phyloP scores from a whole-genome alignment of 2,113 vertebrate species.

The Petrocephalus zakoni region DNA sequence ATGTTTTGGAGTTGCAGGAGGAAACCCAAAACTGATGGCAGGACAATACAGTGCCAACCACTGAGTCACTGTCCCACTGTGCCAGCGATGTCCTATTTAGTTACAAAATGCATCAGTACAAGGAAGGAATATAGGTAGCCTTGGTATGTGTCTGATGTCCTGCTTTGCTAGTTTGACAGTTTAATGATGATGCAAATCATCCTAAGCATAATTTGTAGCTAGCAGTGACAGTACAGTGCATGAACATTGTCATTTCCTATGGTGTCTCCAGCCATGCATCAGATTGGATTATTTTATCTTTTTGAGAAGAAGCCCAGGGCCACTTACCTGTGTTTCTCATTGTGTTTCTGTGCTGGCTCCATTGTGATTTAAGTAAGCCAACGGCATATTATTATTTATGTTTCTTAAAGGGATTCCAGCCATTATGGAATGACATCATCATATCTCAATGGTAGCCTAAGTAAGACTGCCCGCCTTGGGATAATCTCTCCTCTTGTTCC shows the following conservation, averaged over 20 bases:
- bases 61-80: background rate
- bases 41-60: background rate
- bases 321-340: too few relatives aligned
- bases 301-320: too few relatives aligned
- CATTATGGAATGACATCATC: too few relatives aligned
- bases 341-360: too few relatives aligned
- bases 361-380: too few relatives aligned
- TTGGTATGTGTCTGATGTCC: background rate
- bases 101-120: background rate
- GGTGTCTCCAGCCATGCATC: background rate
- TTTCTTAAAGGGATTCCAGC: too few relatives aligned
- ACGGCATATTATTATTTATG: too few relatives aligned
- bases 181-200: background rate
- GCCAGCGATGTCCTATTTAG: background rate
- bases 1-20: background rate
- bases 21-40: background rate
- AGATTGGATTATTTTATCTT: background rate
- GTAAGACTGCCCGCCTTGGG: too few relatives aligned
- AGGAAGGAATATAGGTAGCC: background rate
- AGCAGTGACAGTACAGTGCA: background rate
- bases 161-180: background rate
- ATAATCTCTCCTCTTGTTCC: too few relatives aligned
- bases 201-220: background rate
- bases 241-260: background rate
- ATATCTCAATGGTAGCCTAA: too few relatives aligned